Evolutionary conservation across 2,113 vertebrate genomes (phyloP).

Genomic region (Saccopteryx bilineata): DNA sequence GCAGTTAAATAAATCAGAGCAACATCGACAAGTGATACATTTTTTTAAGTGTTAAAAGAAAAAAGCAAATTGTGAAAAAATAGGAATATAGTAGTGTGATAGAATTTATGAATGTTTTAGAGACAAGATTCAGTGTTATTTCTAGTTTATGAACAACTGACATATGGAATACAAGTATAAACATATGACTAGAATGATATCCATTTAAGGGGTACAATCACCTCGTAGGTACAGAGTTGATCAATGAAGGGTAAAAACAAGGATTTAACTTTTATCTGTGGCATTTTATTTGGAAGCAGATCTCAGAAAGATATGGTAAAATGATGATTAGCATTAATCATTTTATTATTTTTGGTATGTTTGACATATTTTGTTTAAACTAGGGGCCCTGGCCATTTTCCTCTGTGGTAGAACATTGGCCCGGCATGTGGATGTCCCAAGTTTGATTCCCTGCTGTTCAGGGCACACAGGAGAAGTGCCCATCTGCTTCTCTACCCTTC

Average conservation of each 20-base stretch:
- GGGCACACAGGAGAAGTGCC: too few species aligned
- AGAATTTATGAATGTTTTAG: not conserved
- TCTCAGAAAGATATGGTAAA: not conserved
- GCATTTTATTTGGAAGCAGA: not conserved
- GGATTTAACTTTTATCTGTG: not conserved
- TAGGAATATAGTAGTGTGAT: not conserved
- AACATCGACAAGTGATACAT: not conserved
- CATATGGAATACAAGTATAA: not conserved
- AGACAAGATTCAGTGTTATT: not conserved
- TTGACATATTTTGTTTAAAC: not conserved
- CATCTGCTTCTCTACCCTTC: too few species aligned
- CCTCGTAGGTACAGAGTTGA: not conserved
- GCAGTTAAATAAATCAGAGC: not conserved
- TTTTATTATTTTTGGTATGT: not conserved
- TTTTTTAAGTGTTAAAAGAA: not conserved
- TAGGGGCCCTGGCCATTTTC: not conserved
- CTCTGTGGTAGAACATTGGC: too few species aligned
- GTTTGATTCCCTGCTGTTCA: too few species aligned
- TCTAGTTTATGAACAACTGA: not conserved
- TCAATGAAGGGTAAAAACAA: not conserved
- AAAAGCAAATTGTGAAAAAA: not conserved
- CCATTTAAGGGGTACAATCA: not conserved
- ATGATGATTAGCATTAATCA: not conserved
- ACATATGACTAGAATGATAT: not conserved
- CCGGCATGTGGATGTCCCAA: too few species aligned